Evolutionary conservation across 2,113 vertebrate species (phyloP).

Genomic region (Microcebus griseorufus): DNA sequence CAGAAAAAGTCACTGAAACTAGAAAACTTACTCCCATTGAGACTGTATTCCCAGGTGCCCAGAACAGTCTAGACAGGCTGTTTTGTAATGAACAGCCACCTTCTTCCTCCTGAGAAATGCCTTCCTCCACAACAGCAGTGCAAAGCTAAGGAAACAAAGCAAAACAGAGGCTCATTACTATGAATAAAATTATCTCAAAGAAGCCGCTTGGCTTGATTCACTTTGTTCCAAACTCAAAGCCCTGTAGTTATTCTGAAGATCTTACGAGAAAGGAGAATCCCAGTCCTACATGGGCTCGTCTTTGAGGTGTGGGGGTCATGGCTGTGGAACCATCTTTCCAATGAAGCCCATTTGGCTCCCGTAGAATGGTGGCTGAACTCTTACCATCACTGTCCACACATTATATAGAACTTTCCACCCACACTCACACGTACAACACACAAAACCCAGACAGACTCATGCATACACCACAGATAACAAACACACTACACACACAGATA

Average conservation of each 20-base stretch:
- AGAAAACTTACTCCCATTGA: neutral
- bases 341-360: neutral
- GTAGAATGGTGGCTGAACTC: no score
- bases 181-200: neutral
- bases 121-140: neutral
- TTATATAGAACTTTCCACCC: neutral
- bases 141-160: neutral
- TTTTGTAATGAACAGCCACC: neutral
- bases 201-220: neutral
- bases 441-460: neutral
- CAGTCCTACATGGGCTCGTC: accelerated
- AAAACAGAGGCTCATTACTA: neutral
- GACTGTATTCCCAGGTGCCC: neutral
- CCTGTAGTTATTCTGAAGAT: neutral
- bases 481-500: neutral
- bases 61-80: neutral
- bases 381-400: no score
- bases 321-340: accelerated
- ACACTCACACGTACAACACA: neutral
- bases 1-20: neutral
- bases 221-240: neutral
- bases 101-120: neutral
- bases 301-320: accelerated
- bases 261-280: neutral
- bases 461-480: neutral